Evolutionary conservation across 2,113 vertebrate species (phyloP).

Genomic region (Psilopsiagon aurifrons): DNA sequence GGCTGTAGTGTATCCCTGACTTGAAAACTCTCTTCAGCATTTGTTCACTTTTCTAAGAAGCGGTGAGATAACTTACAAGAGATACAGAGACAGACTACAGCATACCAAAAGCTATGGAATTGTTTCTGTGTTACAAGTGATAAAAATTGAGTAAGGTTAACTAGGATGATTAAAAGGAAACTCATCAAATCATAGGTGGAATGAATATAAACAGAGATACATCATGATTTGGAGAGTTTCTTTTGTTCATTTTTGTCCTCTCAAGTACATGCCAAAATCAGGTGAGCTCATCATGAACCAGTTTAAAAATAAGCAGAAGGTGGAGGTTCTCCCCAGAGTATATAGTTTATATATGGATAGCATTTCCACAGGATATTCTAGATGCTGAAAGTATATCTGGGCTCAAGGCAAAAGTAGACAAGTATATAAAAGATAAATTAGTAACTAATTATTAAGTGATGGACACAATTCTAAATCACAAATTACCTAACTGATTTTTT

Average conservation of each 20-base stretch:
- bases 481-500: neutral
- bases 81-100: neutral
- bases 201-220: neutral
- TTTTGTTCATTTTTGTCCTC: neutral
- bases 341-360: neutral
- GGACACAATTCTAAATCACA: neutral
- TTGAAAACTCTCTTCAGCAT: neutral
- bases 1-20: fast-evolving
- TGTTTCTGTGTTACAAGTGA: neutral
- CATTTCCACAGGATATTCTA: neutral
- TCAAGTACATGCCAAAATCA: neutral
- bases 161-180: neutral
- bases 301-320: neutral
- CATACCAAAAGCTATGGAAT: neutral
- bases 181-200: neutral
- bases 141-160: neutral
- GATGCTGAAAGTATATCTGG: neutral
- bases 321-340: neutral
- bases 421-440: neutral
- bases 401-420: neutral
- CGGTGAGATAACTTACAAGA: neutral
- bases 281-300: neutral
- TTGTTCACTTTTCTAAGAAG: neutral
- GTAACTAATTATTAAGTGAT: neutral
- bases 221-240: neutral